A percentile compares a stretch with the other conserved stretches of the same genome.
Evolutionary conservation across 2,888 invertebrate species (phyloP).

Genomic region (Torymus auratus): DNA sequence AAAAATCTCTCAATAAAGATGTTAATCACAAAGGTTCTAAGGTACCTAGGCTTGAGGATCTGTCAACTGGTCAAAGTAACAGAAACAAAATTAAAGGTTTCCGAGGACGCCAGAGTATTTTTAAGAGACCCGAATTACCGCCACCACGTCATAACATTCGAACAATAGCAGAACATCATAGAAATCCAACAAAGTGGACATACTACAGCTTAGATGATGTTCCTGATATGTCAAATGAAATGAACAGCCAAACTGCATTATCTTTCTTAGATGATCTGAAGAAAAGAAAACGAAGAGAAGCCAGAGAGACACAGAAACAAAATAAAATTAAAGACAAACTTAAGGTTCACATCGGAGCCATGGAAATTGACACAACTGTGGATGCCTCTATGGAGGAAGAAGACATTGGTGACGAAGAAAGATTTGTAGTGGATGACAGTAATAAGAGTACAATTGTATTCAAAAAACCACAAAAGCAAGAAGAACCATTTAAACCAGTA

Average conservation of each 20-base stretch:
- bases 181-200: conserved; percentile 89
- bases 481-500: conserved; percentile 55
- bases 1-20: conserved; percentile 78
- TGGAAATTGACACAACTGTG: conserved; percentile 62
- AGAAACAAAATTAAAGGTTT: conserved; percentile 81
- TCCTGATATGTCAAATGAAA: conserved; percentile 84
- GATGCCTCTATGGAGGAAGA: neutral
- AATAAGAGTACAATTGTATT: conserved; percentile 61
- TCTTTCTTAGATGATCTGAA: conserved; percentile 85
- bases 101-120: conserved; percentile 87
- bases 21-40: conserved; percentile 66
- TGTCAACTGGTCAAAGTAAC: conserved; percentile 59
- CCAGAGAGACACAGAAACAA: neutral
- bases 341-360: conserved; percentile 59
- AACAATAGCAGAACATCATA: conserved; percentile 79
- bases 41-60: conserved; percentile 69
- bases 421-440: neutral
- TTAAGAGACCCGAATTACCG: conserved; percentile 85
- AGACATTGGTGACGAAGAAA: conserved; percentile 21
- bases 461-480: conserved; percentile 63
- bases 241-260: conserved; percentile 87
- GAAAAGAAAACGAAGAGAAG: conserved; percentile 67
- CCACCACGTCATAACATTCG: conserved; percentile 76
- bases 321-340: conserved; percentile 33
- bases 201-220: conserved; percentile 90